Evolutionary conservation across 2,888 invertebrate species (phyloP), one percentile per base, ranked within the genome.

Genomic region (Dromius quadrimaculatus): DNA sequence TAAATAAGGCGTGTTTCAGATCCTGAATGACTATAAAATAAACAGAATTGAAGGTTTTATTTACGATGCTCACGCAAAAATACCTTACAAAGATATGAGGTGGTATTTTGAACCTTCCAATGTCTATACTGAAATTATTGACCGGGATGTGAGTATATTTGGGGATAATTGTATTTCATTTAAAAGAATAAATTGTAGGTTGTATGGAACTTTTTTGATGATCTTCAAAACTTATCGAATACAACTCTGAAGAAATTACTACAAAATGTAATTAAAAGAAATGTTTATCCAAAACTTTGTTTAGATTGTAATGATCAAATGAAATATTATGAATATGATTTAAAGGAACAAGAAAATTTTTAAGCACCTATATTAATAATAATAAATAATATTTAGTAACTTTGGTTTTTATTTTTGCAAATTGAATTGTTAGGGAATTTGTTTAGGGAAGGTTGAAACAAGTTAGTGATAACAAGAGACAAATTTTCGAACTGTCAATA

Each of bases 71-170:
- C 9, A 3, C 15, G 65, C 54, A 11, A 54, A 23, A 54, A 3
- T 36, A 17, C 47, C 43, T 5, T 15, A 2, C 15, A 54, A 36
- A 54, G 13, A 65, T 54, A 41, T 36, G 20, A 65, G 54, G 20
- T 65, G 65, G 65, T 38, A 38, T 50, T 65, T 36, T 54, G 65
- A 65, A 65, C 65, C 65, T 2, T 19, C 50, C 13, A 65, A 50
- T 22, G 2, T 15, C 9, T 47, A 65, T 22, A 65, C 65, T 13
- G 34, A 65, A 54, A 65, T 65, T 36, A 54, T 65, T 13, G 36
- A 65, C 22, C 17, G 65, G 38, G 65, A 65, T 36, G 65, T 65
- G 54, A n/a, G 36, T n/a, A n/a, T n/a, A n/a, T n/a, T n/a, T n/a
- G n/a, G n/a, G n/a, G n/a, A n/a, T n/a, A 28, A 28, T 6, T 20